Evolutionary conservation across 2,888 invertebrate species (phyloP), one percentile per base, ranked within the genome.

Genomic region (Thalpophila matura): DNA sequence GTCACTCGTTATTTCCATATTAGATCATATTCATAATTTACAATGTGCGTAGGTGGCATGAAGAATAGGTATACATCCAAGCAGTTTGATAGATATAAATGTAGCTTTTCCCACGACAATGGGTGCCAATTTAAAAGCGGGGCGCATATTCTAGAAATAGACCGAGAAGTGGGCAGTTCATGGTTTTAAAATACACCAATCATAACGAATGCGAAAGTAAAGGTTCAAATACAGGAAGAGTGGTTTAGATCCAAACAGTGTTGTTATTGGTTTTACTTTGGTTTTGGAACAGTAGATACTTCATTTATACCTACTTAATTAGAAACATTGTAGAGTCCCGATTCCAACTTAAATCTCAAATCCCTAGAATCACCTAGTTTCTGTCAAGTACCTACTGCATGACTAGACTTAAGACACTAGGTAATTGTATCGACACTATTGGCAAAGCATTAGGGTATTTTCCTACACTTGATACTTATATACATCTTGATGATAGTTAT

Each of bases 61-160:
- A 14, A 37, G 40, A 24, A 31, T 50, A 55, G 14, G 60, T 40
- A 29, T 24, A 35, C 35, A 59, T 49, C 4, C 1, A 45, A 33
- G 18, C 12, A 69, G 42, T 63, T 51, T 65, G 24, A 58, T 58
- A 53, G 47, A 56, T 69, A 59, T 43, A 64, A 66, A 79, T 68
- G 65, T 56, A 27, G 53, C 53, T 72, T 76, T 82, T 86, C 86
- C 76, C 86, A 85, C 84, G 84, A 79, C 78, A 86, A 85, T 86
- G 70, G 73, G 67, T 78, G 74, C 73, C 83, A 83, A 86, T 86
- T 85, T 82, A 85, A 74, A 81, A 81, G 62, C 77, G 68, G 67
- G 71, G 47, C 80, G 57, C 43, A 62, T 77, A 73, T 70, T 75
- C 81, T 79, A 74, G 66, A 81, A 84, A 83, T 83, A 85, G 80